Conservation (phyloP, 2,797 vertebrate species). For the Danionella dracula region DNA sequence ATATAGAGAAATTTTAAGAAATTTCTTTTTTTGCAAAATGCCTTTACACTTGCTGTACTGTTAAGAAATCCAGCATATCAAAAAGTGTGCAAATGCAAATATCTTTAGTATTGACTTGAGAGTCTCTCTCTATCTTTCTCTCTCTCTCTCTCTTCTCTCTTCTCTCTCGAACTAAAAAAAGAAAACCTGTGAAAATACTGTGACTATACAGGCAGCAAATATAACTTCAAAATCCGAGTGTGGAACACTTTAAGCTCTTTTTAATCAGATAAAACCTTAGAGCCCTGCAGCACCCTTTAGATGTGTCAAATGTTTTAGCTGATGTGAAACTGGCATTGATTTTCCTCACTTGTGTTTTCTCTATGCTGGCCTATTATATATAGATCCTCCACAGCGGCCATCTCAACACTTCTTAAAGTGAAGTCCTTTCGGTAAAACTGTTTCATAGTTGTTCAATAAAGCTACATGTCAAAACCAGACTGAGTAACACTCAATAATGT, state of each 20-base stretch:
- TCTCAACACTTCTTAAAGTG: constrained; percentile 66
- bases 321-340: constrained; percentile 70
- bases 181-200: no score
- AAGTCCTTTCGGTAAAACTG: constrained; percentile 65
- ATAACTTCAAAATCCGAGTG: no score
- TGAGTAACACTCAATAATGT: constrained; percentile 45
- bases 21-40: no score
- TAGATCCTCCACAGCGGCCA: constrained; percentile 63
- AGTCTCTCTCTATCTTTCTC: no score
- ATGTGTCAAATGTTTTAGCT: constrained; percentile 64
- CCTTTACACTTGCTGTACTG: no score
- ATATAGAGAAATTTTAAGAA: no score
- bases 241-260: not conserved
- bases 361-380: constrained; percentile 69
- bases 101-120: no score
- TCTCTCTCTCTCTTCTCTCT: no score
- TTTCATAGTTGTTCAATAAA: constrained; percentile 61
- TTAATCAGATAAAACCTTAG: not conserved
- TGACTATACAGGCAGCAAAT: no score
- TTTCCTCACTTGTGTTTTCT: constrained; percentile 70
- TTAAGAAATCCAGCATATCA: no score
- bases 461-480: constrained; percentile 55
- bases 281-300: constrained; percentile 42
- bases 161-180: no score
- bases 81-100: no score